These are phyloP conservation scores for Unio pictorum DNA, from an alignment of 2,888 invertebrate species.

Conservation along the genomic window DNA sequence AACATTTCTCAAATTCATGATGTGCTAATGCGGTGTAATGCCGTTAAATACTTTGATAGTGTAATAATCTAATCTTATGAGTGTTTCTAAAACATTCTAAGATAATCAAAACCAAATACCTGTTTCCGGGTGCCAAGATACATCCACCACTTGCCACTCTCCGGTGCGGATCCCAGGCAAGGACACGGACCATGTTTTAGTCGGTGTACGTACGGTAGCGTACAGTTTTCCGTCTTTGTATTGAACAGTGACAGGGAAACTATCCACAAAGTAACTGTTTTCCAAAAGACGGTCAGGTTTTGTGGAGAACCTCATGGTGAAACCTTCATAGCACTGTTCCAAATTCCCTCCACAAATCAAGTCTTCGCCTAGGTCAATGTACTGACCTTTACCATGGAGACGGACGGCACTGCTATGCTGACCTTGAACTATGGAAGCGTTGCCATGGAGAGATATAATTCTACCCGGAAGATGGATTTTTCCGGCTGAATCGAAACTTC, in stretches of 20 bases:
- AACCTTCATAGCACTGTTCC: conserved; percentile 63
- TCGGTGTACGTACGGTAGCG: conserved; percentile 57
- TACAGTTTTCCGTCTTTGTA: conserved; percentile 61
- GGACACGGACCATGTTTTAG: conserved; percentile 57
- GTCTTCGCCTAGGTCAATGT: conserved; percentile 62
- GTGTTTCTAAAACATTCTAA: background rate
- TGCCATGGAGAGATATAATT: conserved; percentile 43
- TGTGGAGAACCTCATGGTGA: conserved; percentile 58
- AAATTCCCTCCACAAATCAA: conserved; percentile 65
- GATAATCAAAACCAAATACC: conserved; percentile 23
- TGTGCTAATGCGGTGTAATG: no score
- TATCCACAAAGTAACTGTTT: conserved; percentile 65
- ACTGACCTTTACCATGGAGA: conserved; percentile 61
- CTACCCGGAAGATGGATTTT: conserved; percentile 35
- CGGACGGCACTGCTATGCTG: conserved; percentile 41
- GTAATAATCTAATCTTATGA: background rate
- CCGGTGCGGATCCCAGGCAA: conserved; percentile 45
- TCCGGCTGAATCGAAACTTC: conserved; percentile 21
- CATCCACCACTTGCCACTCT: conserved; percentile 59
- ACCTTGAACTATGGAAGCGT: conserved; percentile 36
- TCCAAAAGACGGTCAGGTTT: conserved; percentile 54
- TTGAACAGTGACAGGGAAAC: conserved; percentile 62
- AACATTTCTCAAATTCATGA: no score
- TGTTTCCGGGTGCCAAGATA: conserved; percentile 62
- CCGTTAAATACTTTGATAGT: no score